Conservation (phyloP, 2,888 invertebrate genomes). For the Andrena camellia region DNA sequence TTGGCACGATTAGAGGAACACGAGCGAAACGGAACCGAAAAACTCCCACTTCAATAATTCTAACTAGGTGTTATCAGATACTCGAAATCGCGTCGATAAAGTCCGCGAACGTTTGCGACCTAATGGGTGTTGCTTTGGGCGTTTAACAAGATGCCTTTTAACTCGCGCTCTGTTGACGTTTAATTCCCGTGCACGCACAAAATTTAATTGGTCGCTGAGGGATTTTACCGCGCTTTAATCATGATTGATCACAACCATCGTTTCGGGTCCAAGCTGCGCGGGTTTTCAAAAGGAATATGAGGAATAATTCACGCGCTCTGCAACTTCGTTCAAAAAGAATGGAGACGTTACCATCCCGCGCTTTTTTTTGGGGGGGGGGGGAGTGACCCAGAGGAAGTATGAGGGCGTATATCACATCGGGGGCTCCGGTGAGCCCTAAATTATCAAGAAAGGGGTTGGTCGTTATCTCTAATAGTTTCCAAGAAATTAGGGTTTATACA, state of each 20-base stretch:
- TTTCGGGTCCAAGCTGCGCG: neutral
- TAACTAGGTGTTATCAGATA: neutral
- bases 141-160: neutral
- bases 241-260: neutral
- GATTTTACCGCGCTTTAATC: neutral
- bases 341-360: neutral
- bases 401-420: neutral
- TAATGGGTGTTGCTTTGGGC: neutral
- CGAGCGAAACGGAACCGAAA: neutral
- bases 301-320: neutral
- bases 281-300: too few relatives aligned
- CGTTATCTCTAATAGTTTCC: slow-evolving; percentile 1
- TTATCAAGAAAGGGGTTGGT: slow-evolving; percentile 14
- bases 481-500: neutral
- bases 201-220: neutral
- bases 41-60: neutral
- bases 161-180: neutral
- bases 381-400: neutral
- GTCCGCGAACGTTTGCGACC: neutral
- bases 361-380: too few relatives aligned
- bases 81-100: neutral
- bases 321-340: neutral
- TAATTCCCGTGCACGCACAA: neutral
- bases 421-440: slow-evolving; percentile 3
- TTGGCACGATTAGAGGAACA: neutral